Conservation (phyloP, 2,113 vertebrate species). For the Microtus pennsylvanicus region DNA sequence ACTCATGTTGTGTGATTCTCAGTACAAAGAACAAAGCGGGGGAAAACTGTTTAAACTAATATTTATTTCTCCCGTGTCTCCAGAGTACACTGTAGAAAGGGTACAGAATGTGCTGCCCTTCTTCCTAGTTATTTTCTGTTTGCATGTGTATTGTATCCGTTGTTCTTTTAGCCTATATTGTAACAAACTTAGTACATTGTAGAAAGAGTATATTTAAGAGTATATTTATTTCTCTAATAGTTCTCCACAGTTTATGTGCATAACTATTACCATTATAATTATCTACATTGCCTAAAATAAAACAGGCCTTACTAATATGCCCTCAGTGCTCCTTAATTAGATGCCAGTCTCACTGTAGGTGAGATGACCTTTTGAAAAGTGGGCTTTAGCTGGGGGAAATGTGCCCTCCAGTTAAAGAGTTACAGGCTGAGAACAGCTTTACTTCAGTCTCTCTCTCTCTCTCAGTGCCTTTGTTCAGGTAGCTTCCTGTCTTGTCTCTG, state of each 20-base stretch:
- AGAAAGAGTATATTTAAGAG: not conserved
- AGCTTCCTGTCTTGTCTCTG: not conserved
- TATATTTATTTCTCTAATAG: constrained; percentile 44
- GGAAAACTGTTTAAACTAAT: not conserved
- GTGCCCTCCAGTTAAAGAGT: constrained; percentile 23
- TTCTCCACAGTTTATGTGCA: constrained; percentile 9
- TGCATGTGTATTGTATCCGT: not conserved
- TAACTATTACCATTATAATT: constrained; percentile 62
- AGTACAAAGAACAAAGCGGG: not conserved
- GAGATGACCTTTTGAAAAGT: constrained; percentile 64
- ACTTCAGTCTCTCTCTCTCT: not conserved
- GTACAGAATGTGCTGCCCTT: not conserved
- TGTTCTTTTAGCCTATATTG: not conserved
- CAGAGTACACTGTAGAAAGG: not conserved
- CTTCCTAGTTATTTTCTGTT: not conserved
- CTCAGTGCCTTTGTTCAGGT: constrained; percentile 26
- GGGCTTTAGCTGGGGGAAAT: constrained; percentile 39
- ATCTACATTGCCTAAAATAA: constrained; percentile 64
- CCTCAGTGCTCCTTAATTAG: constrained; percentile 59
- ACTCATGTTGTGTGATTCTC: not conserved
- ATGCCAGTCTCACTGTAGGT: constrained; percentile 61
- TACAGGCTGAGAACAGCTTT: not conserved
- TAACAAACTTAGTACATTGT: constrained; percentile 14
- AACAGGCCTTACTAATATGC: constrained; percentile 65
- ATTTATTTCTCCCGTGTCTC: constrained; percentile 21